Evolutionary conservation across 1,140 invertebrate genomes (phyloP).

Genomic region (Macrotrachela quadricornifera): DNA sequence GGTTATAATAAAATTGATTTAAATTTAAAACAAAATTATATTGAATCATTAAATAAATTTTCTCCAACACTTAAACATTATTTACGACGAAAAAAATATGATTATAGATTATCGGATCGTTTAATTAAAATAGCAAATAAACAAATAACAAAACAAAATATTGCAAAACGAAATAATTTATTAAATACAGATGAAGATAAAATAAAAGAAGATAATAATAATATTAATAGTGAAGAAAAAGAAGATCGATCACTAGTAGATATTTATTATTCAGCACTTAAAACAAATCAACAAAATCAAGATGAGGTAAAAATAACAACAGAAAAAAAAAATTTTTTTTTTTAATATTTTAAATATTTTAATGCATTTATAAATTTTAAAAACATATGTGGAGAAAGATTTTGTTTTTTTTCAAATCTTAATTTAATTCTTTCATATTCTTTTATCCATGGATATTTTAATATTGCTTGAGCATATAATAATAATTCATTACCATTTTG

Average conservation of each 20-base stretch:
- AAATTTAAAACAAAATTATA: constrained; percentile 30
- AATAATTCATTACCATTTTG: too few species aligned
- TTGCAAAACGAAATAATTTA: constrained; percentile 14
- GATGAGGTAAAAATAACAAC: background rate
- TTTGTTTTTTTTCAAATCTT: too few species aligned
- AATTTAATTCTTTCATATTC: too few species aligned
- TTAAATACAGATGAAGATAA: constrained; percentile 5
- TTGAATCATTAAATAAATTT: constrained; percentile 34
- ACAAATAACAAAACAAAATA: constrained; percentile 14
- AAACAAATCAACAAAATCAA: background rate
- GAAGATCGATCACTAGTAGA: background rate
- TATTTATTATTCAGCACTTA: background rate
- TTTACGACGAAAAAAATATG: constrained; percentile 59
- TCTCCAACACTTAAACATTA: constrained; percentile 43
- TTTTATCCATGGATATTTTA: too few species aligned
- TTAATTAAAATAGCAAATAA: constrained; percentile 17
- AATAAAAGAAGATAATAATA: background rate
- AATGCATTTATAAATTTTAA: too few species aligned
- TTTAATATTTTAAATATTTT: too few species aligned
- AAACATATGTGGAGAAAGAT: too few species aligned
- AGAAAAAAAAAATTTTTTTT: too few species aligned
- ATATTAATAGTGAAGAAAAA: background rate
- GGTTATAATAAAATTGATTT: constrained; percentile 39
- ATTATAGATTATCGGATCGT: constrained; percentile 42
- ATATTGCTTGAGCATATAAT: too few species aligned